These are phyloP conservation scores for Eilema sororculum DNA, from an alignment of 2,888 invertebrate genomes.

Conservation along the genomic window DNA sequence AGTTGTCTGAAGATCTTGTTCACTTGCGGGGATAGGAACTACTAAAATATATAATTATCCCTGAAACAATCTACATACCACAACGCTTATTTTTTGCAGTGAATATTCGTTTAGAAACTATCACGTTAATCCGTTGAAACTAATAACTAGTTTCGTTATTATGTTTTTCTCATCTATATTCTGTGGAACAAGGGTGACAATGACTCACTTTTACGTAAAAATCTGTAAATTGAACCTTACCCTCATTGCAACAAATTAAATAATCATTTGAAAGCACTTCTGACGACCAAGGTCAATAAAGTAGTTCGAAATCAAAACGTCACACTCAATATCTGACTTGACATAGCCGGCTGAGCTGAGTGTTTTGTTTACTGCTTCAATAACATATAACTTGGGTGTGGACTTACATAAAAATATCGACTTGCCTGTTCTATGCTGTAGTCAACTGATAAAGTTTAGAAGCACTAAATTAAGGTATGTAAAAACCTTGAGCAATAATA, in stretches of 20 bases:
- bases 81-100: background rate
- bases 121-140: background rate
- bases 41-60: too few species aligned
- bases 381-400: background rate
- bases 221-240: background rate
- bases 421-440: background rate
- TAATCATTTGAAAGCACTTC: background rate
- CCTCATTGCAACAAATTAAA: background rate
- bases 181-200: background rate
- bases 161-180: background rate
- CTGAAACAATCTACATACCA: too few species aligned
- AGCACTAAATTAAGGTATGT: constrained; percentile 2
- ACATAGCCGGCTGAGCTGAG: background rate
- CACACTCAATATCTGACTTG: background rate
- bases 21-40: too few species aligned
- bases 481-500: background rate
- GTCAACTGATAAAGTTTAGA: background rate
- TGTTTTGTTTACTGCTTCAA: background rate
- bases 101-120: background rate
- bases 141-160: constrained; percentile 4
- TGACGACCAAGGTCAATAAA: background rate
- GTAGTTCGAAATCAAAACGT: background rate
- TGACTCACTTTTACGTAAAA: constrained; percentile 6
- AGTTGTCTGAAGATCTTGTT: too few species aligned
- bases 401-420: background rate